phyloP scores from a whole-genome alignment of 2,888 invertebrate genomes.

The Diarsia mendica region DNA sequence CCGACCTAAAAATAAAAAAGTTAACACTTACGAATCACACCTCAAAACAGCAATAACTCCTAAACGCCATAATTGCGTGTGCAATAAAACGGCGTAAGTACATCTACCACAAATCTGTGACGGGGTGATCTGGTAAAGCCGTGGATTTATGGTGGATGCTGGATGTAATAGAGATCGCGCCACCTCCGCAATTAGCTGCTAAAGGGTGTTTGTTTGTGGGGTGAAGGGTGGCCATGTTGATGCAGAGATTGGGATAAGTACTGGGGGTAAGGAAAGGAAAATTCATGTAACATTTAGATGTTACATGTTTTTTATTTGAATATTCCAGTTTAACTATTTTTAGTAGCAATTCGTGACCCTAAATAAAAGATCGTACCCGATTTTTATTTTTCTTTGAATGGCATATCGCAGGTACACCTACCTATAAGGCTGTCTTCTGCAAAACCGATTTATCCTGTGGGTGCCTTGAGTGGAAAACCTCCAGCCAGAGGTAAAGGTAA shows the following conservation, averaged over 20 bases:
- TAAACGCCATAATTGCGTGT: constrained; percentile 19
- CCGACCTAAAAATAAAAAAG: not conserved
- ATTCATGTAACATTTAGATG: not conserved
- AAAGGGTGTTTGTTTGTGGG: constrained; percentile 85
- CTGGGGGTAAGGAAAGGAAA: too few species aligned
- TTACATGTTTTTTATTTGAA: not conserved
- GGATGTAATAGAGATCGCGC: constrained; percentile 77
- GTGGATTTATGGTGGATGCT: constrained; percentile 74
- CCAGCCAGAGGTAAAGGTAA: too few species aligned
- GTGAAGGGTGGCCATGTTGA: constrained; percentile 64
- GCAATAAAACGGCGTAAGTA: constrained; percentile 31
- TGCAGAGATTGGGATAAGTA: constrained; percentile 3
- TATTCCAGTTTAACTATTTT: too few species aligned
- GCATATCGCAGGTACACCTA: too few species aligned
- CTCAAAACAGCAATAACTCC: constrained; percentile 31
- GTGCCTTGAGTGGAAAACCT: too few species aligned
- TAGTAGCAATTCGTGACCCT: too few species aligned
- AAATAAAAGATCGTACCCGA: not conserved
- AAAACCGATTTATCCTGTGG: too few species aligned
- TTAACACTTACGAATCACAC: not conserved
- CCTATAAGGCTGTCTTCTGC: too few species aligned
- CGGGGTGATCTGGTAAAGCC: constrained; percentile 68
- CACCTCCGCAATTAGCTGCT: constrained; percentile 86
- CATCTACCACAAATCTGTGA: constrained; percentile 61
- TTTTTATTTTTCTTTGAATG: too few species aligned